A percentile compares a stretch with the other conserved stretches of the same genome.
Conservation (phyloP, 2,797 vertebrate species). For the Agapornis canus region DNA sequence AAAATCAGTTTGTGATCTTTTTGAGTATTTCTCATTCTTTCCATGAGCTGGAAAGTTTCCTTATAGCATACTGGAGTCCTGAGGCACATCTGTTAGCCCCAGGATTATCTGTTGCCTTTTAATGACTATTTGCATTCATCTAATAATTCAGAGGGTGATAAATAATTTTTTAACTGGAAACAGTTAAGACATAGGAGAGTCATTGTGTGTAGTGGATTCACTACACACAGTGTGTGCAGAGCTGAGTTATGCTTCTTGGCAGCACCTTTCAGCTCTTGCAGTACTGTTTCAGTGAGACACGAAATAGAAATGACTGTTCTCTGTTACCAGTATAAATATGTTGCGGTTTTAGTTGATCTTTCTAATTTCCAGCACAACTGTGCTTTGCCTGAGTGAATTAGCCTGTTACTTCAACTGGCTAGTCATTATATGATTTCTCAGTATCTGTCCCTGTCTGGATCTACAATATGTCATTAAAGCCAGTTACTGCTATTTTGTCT, state of each 20-base stretch:
- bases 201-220: not conserved
- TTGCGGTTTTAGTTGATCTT: not conserved
- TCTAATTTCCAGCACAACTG: not conserved
- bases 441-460: not conserved
- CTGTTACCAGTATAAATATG: not conserved
- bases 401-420: not conserved
- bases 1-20: not conserved
- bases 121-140: not conserved
- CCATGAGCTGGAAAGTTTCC: not conserved
- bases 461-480: not conserved
- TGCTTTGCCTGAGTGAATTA: not conserved
- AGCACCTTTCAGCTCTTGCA: not conserved
- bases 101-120: not conserved
- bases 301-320: not conserved
- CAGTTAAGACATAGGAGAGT: not conserved
- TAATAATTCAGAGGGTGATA: not conserved
- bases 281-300: not conserved
- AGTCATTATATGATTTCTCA: not conserved
- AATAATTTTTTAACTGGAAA: not conserved
- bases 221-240: not conserved
- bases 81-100: not conserved
- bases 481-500: not conserved
- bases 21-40: not conserved
- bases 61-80: not conserved
- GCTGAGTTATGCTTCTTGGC: not conserved